Evolutionary conservation across 2,888 invertebrate genomes (phyloP).

Genomic region (Alloscopus bannaensis): DNA sequence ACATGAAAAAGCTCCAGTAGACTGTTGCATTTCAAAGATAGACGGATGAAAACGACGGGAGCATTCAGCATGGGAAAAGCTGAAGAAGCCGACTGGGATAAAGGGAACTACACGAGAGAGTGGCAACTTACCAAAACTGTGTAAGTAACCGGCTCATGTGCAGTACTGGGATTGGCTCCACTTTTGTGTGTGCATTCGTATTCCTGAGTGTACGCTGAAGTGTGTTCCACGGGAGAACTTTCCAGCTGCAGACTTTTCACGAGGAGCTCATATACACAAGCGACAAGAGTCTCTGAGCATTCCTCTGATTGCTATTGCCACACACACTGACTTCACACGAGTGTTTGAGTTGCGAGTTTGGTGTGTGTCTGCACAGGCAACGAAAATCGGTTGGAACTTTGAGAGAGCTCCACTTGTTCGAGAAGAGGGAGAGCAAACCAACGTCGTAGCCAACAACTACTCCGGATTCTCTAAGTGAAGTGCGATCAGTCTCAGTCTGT

Average conservation of each 20-base stretch:
- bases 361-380: no score
- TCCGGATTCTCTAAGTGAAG: constrained; percentile 51
- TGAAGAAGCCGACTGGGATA: constrained; percentile 8
- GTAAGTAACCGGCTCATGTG: constrained; percentile 52
- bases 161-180: constrained; percentile 43
- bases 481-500: constrained; percentile 64
- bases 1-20: constrained; percentile 28
- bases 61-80: constrained; percentile 35
- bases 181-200: constrained; percentile 33
- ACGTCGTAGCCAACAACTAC: constrained; percentile 23
- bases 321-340: neutral
- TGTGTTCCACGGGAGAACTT: neutral
- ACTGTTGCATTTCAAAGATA: constrained; percentile 59
- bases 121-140: constrained; percentile 24
- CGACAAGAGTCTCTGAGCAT: constrained; percentile 15
- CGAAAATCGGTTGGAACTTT: no score
- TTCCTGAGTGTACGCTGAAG: no score
- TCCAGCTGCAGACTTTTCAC: constrained; percentile 21
- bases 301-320: constrained; percentile 16
- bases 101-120: constrained; percentile 14
- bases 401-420: constrained; percentile 4
- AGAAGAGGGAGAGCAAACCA: neutral
- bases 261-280: constrained; percentile 10
- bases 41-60: constrained; percentile 23
- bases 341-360: no score